phyloP scores from a whole-genome alignment of 2,888 invertebrate species.

The Parochlus steinenii region DNA sequence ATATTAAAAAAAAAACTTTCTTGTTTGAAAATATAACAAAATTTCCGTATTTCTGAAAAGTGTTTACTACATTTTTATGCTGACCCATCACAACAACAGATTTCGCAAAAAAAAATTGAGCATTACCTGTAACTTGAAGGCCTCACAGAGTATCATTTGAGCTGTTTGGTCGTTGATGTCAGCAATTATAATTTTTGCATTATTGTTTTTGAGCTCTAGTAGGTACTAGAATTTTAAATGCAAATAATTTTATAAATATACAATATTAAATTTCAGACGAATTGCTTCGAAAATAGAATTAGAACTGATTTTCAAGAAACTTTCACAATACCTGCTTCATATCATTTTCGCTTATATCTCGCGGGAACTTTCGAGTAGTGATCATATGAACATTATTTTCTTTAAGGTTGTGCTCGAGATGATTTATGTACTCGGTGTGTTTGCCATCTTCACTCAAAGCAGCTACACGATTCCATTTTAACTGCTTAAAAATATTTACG shows the following conservation, averaged over 20 bases:
- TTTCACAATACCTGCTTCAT: conserved; percentile 48
- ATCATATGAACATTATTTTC: conserved; percentile 44
- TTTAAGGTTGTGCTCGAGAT: conserved; percentile 47
- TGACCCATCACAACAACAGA: too few relatives aligned
- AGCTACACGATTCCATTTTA: conserved; percentile 55
- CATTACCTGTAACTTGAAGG: conserved; percentile 21
- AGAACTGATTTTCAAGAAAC: not conserved
- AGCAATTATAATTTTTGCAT: conserved; percentile 61
- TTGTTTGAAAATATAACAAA: too few relatives aligned
- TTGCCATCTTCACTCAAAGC: conserved; percentile 65
- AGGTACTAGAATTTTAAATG: not conserved
- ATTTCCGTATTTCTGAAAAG: too few relatives aligned
- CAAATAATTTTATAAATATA: conserved; percentile 3
- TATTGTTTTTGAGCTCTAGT: conserved; percentile 40
- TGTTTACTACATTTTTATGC: too few relatives aligned
- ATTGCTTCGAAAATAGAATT: conserved; percentile 6
- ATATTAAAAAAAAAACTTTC: too few relatives aligned
- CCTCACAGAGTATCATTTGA: too few relatives aligned
- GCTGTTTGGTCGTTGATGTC: conserved; percentile 63
- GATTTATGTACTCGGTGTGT: conserved; percentile 58
- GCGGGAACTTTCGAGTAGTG: conserved; percentile 50
- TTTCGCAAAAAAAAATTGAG: not conserved
- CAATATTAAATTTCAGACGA: conserved; percentile 3
- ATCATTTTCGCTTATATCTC: conserved; percentile 34
- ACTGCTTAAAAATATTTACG: conserved; percentile 36